Base-by-base conservation (phyloP, 2,888 invertebrate species). In the Drosophila crucigera region DNA sequence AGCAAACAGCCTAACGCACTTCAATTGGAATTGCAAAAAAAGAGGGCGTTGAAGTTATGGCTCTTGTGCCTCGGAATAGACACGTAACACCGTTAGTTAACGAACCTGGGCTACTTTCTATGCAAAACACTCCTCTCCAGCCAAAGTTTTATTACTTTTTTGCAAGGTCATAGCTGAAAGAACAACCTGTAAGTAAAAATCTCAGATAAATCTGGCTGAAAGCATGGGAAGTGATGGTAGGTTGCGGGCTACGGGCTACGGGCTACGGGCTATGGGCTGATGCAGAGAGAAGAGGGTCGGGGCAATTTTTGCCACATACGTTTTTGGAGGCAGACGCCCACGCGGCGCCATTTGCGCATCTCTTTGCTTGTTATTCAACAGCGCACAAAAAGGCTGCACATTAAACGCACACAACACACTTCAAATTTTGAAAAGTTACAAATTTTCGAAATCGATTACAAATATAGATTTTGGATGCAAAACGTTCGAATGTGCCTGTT, bases 111-210 rank as follows among this genome's bases (percentile, higher is more conserved):
- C 60, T 52, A 64, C 58, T 56, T 68, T 54, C 60, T 60, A 68
- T 72, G 68, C 78, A 75, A 74, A 68, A 30, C 64, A 67, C 28
- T 62, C 59, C 62, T 43, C 19, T n/a, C 14, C 30, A 50, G 68
- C 65, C 66, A 66, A 58, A 66, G 60, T 78, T 78, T 78, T 78
- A 80, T 80, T 73, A 64, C 73, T 60, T 73, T 63, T 43, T 9
- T 28, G 68, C 78, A 79, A 76, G 80, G 79, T 54, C 80, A 55
- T 63, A 61, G 55, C 66, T 41, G 62, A 76, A 83, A 74, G 73
- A 81, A 78, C 81, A 86, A 89, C 86, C 89, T 86, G 89, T 90
- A 89, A 83, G 79, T 76, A 76, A 77, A 69, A 82, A 73, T 85
- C 88, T 69, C 69, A 54, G 58, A 52, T 61, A 75, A 68, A 74